Conservation (phyloP, 1,140 invertebrate species). For the Aphidius gifuensis region DNA sequence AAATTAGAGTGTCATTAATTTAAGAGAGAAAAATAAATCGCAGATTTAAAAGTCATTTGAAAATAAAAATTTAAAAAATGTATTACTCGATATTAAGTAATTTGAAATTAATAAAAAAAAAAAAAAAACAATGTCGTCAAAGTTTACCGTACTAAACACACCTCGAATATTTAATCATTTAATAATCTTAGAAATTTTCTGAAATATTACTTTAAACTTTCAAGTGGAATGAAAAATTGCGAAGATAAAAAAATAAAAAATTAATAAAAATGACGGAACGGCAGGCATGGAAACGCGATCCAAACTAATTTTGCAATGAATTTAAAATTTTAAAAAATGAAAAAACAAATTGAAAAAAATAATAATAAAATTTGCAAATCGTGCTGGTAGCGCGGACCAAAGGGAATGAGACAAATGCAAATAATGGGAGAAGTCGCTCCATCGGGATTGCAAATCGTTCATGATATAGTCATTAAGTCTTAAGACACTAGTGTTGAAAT, state of each 20-base stretch:
- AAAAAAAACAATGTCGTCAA: too few species aligned
- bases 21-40: slow-evolving; percentile 4
- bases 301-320: slow-evolving; percentile 45
- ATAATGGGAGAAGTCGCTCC: slow-evolving; percentile 36
- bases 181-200: too few species aligned
- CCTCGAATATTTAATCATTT: too few species aligned
- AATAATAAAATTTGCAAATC: slow-evolving; percentile 31
- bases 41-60: background rate
- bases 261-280: slow-evolving; percentile 38
- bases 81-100: too few species aligned
- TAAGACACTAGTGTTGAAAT: slow-evolving; percentile 21
- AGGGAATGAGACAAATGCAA: slow-evolving; percentile 14
- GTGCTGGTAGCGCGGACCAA: slow-evolving; percentile 53
- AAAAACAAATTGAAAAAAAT: background rate
- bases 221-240: slow-evolving; percentile 7
- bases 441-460: slow-evolving; percentile 41
- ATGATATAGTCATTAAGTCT: slow-evolving; percentile 36
- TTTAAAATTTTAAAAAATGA: slow-evolving; percentile 17
- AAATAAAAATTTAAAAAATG: too few species aligned
- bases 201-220: too few species aligned
- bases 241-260: background rate
- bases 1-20: slow-evolving; percentile 6
- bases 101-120: too few species aligned
- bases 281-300: slow-evolving; percentile 39
- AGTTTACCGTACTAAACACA: too few species aligned